Evolutionary conservation across 2,113 vertebrate species (phyloP).

Genomic region (Otus sunia): DNA sequence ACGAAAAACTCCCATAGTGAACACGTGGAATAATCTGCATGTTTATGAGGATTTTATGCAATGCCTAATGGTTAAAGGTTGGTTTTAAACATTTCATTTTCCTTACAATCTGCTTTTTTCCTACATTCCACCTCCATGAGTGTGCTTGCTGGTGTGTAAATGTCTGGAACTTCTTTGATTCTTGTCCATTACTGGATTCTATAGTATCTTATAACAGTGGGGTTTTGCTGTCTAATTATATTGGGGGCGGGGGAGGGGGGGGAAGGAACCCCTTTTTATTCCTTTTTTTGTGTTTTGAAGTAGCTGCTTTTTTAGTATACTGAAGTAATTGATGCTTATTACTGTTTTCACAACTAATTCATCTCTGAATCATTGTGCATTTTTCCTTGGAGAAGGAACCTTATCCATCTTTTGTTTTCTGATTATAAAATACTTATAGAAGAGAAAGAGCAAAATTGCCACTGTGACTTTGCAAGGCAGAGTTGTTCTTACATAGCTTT

Average conservation of each 20-base stretch:
- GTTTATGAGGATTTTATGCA: neutral
- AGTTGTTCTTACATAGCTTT: neutral
- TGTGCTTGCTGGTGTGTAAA: neutral
- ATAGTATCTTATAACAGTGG: accelerated
- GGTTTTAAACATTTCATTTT: neutral
- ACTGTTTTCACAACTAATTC: neutral
- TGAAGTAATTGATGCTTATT: neutral
- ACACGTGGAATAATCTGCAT: neutral
- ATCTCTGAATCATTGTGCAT: neutral
- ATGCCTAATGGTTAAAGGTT: neutral
- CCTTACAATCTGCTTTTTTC: neutral
- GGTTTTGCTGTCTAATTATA: neutral
- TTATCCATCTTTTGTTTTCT: neutral
- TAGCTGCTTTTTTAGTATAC: neutral
- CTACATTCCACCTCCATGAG: neutral
- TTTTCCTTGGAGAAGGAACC: neutral
- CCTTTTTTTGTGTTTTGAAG: neutral
- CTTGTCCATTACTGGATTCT: neutral
- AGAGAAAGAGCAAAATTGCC: neutral
- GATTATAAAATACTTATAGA: neutral
- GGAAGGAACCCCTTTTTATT: accelerated
- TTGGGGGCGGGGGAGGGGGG: accelerated
- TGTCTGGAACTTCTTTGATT: neutral
- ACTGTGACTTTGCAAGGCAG: neutral
- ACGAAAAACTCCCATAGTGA: neutral